Conservation (phyloP, 2,888 invertebrate species). For the Stegana nigrithorax region DNA sequence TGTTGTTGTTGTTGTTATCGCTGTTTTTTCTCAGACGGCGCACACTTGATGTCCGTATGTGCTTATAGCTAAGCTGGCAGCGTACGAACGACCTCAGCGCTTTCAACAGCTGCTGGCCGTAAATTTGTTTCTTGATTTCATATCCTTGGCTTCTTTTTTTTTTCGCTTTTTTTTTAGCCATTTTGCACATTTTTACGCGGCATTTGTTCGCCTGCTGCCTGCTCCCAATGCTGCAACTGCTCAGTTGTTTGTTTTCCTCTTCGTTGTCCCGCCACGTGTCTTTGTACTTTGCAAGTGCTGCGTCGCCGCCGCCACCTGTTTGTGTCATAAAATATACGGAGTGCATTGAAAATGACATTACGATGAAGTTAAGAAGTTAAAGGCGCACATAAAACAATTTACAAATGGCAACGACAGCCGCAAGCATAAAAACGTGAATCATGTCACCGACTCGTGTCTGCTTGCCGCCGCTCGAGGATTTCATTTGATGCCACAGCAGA, state of each 20-base stretch:
- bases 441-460: no score
- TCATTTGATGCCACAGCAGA: no score
- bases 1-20: neutral
- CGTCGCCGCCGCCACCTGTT: conserved; percentile 40
- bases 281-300: no score
- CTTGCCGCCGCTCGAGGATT: no score
- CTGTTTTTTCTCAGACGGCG: neutral
- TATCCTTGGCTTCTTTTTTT: neutral
- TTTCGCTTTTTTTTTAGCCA: neutral
- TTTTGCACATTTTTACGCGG: neutral
- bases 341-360: conserved; percentile 49
- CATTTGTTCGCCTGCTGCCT: no score
- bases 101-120: conserved; percentile 14
- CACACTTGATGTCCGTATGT: neutral
- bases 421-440: no score
- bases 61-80: no score
- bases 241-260: no score
- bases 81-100: conserved; percentile 3
- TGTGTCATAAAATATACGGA: conserved; percentile 54
- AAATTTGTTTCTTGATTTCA: neutral
- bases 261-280: no score
- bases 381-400: conserved; percentile 53
- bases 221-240: no score
- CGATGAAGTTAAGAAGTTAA: conserved; percentile 48
- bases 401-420: conserved; percentile 39